These are phyloP conservation scores for Nematopogon swammerdamellus DNA, from an alignment of 2,888 invertebrate species.

Conservation along the genomic window DNA sequence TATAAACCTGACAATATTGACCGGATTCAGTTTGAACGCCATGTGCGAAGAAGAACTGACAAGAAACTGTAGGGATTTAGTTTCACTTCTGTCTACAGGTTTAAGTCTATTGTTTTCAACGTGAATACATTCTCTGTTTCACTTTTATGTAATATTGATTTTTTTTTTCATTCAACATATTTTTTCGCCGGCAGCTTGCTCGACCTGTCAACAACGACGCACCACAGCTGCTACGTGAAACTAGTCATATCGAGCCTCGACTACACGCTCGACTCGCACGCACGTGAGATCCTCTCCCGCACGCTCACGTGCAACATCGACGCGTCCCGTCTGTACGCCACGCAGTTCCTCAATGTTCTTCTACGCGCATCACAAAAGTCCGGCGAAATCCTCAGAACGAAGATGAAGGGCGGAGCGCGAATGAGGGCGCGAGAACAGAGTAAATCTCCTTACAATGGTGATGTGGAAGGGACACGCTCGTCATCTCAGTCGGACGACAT, in stretches of 20 bases:
- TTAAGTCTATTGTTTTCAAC: too few relatives aligned
- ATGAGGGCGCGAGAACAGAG: too few relatives aligned
- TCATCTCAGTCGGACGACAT: conserved; percentile 51
- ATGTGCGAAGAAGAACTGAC: too few relatives aligned
- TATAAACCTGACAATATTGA: too few relatives aligned
- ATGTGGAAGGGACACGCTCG: conserved; percentile 6
- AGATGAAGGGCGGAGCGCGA: conserved; percentile 21
- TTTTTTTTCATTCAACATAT: too few relatives aligned
- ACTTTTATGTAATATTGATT: too few relatives aligned
- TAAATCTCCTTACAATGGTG: too few relatives aligned
- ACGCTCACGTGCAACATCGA: conserved; percentile 57
- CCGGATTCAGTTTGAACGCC: too few relatives aligned
- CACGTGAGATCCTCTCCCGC: conserved; percentile 61
- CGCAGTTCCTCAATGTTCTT: conserved; percentile 86
- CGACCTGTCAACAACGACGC: conserved; percentile 75
- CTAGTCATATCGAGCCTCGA: conserved; percentile 89
- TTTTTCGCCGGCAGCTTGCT: conserved; percentile 61
- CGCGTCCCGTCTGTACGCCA: conserved; percentile 73
- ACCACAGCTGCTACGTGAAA: conserved; percentile 91
- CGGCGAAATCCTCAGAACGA: conserved; percentile 36
- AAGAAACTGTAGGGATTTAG: too few relatives aligned
- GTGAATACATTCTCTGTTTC: too few relatives aligned
- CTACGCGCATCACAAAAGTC: conserved; percentile 65
- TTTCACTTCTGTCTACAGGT: too few relatives aligned
- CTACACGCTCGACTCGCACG: conserved; percentile 73